phyloP scores from a whole-genome alignment of 35 echinoderm and acorn worm genomes.

The Eucidaris tribuloides region DNA sequence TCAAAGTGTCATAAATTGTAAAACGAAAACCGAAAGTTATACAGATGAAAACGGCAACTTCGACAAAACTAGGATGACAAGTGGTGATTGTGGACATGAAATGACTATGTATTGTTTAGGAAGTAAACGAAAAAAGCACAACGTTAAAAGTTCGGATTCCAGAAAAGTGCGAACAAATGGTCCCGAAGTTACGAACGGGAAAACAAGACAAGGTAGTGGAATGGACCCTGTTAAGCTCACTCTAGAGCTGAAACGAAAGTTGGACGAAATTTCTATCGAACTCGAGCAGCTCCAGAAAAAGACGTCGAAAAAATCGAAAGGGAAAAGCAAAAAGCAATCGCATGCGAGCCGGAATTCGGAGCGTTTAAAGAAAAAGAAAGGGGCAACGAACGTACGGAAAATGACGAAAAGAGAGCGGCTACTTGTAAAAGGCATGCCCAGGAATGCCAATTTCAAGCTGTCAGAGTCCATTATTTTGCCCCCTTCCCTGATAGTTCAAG shows the following conservation, averaged over 20 bases:
- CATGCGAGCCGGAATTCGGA: neutral
- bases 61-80: neutral
- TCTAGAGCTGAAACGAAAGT: neutral
- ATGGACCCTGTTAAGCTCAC: neutral
- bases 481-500: slow-evolving; percentile 36
- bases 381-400: neutral
- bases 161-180: neutral
- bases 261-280: slow-evolving; percentile 5
- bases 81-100: neutral
- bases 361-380: neutral
- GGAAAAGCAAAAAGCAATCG: neutral
- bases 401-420: neutral
- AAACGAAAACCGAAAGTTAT: too few relatives aligned
- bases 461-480: neutral
- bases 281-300: neutral
- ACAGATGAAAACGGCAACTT: slow-evolving; percentile 12
- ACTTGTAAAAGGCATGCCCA: neutral
- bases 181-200: too few relatives aligned
- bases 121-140: neutral
- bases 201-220: neutral
- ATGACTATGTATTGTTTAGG: neutral
- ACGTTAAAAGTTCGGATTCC: neutral
- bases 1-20: neutral
- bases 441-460: neutral
- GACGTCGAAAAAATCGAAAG: neutral